These are phyloP conservation scores for Hemicentrotus pulcherrimus DNA, from an alignment of 35 echinoderm and acorn worm species.

Conservation along the genomic window DNA sequence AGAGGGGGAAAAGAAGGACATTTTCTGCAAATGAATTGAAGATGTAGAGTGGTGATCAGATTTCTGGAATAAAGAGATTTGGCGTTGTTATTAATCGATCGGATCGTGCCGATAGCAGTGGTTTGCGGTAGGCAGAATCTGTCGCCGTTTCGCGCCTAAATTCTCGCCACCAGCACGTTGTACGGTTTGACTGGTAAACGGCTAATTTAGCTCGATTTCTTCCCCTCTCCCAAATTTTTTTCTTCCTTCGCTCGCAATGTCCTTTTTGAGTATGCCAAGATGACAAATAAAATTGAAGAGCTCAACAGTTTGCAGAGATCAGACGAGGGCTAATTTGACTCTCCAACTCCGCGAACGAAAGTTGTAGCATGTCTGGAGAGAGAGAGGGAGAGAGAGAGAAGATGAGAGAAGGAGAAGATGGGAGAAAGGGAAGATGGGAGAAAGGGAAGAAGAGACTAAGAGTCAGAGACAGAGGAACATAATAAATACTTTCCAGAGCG, in stretches of 20 bases:
- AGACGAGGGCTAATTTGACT: background rate
- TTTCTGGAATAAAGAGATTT: slow-evolving; percentile 39
- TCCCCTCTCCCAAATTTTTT: background rate
- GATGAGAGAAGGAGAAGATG: background rate
- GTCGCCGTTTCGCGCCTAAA: background rate
- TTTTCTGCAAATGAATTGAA: slow-evolving; percentile 7
- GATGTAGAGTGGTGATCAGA: slow-evolving; percentile 25
- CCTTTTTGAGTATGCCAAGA: background rate
- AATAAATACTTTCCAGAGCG: too few relatives aligned
- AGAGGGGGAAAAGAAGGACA: background rate
- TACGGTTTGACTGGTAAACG: slow-evolving; percentile 28
- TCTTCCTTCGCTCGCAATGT: background rate
- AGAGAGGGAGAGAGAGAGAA: background rate
- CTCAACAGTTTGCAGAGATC: slow-evolving; percentile 16
- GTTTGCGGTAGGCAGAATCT: slow-evolving; percentile 15
- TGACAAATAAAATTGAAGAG: slow-evolving; percentile 18
- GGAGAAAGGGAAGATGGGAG: background rate
- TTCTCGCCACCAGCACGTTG: slow-evolving; percentile 19
- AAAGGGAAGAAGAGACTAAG: background rate
- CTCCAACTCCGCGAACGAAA: background rate
- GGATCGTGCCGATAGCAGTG: slow-evolving; percentile 31
- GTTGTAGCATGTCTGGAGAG: background rate
- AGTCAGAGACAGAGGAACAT: background rate
- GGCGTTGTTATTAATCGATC: slow-evolving; percentile 38
- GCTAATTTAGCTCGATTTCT: slow-evolving; percentile 32